Evolutionary conservation across 2,888 invertebrate genomes (phyloP).

Genomic region (Ectemnius lituratus): DNA sequence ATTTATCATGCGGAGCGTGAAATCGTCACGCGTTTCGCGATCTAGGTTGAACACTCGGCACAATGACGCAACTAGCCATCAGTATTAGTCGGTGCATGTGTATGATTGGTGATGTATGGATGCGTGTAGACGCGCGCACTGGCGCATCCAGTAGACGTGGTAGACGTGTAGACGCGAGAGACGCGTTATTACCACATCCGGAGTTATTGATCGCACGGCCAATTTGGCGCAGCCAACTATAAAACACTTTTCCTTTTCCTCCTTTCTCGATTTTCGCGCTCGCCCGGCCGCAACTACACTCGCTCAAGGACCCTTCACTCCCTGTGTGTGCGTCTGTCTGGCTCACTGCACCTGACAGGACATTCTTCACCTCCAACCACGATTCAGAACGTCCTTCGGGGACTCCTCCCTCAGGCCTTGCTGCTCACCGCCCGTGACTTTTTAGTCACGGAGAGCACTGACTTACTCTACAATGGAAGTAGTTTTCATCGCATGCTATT

Average conservation of each 20-base stretch:
- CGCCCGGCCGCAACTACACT: slow-evolving; percentile 8
- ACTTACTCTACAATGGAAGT: slow-evolving; percentile 6
- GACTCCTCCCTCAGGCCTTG: slow-evolving; percentile 23
- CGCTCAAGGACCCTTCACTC: slow-evolving; percentile 30
- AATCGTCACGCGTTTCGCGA: slow-evolving; percentile 8
- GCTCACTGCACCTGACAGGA: slow-evolving; percentile 52
- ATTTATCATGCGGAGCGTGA: slow-evolving; percentile 9
- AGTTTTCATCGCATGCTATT: slow-evolving; percentile 13
- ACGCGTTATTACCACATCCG: slow-evolving; percentile 7
- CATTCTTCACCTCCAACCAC: slow-evolving; percentile 48
- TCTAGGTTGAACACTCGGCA: background rate
- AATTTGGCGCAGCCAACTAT: slow-evolving; percentile 26
- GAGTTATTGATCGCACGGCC: slow-evolving; percentile 28
- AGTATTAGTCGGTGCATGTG: background rate
- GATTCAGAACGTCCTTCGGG: slow-evolving; percentile 38
- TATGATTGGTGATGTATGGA: too few species aligned
- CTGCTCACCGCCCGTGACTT: slow-evolving; percentile 34
- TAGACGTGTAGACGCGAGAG: background rate
- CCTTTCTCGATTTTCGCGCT: slow-evolving; percentile 19
- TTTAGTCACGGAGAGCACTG: background rate
- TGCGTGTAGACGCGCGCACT: too few species aligned
- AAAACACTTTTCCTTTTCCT: slow-evolving; percentile 12
- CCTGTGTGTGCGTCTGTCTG: background rate
- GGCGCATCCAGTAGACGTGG: too few species aligned
- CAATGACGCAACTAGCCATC: background rate